Conservation (phyloP, 2,888 invertebrate genomes). For the Lingula anatina region DNA sequence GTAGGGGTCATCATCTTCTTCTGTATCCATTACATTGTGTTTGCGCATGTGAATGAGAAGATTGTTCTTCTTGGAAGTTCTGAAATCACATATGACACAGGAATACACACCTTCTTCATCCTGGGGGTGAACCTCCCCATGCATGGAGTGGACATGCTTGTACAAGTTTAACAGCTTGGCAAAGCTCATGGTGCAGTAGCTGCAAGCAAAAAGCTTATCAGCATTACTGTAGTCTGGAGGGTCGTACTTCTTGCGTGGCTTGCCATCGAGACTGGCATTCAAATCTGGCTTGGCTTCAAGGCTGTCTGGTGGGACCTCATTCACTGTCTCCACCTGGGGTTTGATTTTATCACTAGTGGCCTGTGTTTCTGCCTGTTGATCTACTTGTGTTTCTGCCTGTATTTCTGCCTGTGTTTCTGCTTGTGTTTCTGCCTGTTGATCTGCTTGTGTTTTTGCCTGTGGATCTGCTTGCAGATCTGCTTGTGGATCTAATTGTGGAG, state of each 20-base stretch:
- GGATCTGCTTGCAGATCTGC: too few relatives aligned
- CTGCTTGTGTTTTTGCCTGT: too few relatives aligned
- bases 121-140: constrained; percentile 29
- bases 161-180: constrained; percentile 45
- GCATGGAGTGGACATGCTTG: constrained; percentile 45
- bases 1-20: background rate
- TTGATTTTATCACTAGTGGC: background rate
- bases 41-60: constrained; percentile 46
- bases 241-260: constrained; percentile 15
- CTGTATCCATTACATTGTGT: constrained; percentile 19
- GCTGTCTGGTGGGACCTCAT: too few relatives aligned
- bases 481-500: too few relatives aligned
- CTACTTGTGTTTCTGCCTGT: too few relatives aligned
- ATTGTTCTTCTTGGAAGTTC: constrained; percentile 38
- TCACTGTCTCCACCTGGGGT: background rate
- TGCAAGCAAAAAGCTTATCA: constrained; percentile 47
- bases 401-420: too few relatives aligned
- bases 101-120: constrained; percentile 24
- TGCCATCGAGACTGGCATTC: too few relatives aligned
- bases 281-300: too few relatives aligned
- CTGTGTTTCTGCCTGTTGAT: background rate
- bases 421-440: too few relatives aligned
- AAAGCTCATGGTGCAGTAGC: constrained; percentile 48
- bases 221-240: constrained; percentile 32
- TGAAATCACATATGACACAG: constrained; percentile 47